Conservation (phyloP, 2,888 invertebrate species). For the Sphaerophoria rueppellii region DNA sequence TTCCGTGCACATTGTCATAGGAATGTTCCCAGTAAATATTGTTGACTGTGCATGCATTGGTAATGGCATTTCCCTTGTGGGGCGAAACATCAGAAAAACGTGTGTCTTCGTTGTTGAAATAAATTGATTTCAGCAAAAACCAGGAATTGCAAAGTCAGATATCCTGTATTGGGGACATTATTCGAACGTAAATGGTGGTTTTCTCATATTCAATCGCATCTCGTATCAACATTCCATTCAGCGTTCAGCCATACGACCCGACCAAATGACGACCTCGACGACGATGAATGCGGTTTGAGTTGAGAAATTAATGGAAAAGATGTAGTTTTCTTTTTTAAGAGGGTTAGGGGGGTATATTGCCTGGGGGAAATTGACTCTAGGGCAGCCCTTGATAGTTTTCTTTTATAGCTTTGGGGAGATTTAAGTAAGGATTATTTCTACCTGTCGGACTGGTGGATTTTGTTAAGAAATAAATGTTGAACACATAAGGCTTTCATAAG, state of each 20-base stretch:
- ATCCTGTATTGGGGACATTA: neutral
- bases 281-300: neutral
- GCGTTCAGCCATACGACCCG: neutral
- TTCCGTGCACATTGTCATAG: constrained; percentile 43
- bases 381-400: constrained; percentile 7
- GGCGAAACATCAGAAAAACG: neutral
- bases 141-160: constrained; percentile 10
- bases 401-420: neutral
- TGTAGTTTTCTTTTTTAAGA: neutral
- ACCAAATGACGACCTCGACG: no score
- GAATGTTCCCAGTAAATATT: constrained; percentile 19
- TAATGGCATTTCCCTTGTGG: neutral
- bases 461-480: neutral
- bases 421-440: neutral
- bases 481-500: neutral
- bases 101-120: constrained; percentile 28
- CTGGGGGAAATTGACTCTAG: constrained; percentile 5
- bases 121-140: constrained; percentile 35
- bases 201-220: constrained; percentile 2
- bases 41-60: constrained; percentile 17
- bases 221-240: neutral
- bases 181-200: neutral
- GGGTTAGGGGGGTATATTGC: neutral
- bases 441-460: neutral
- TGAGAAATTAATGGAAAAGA: constrained; percentile 4